Percentiles rank a stretch among this genome's conserved stretches.
Conservation (phyloP, 2,797 vertebrate genomes). For the Myiotriccus ornatus region DNA sequence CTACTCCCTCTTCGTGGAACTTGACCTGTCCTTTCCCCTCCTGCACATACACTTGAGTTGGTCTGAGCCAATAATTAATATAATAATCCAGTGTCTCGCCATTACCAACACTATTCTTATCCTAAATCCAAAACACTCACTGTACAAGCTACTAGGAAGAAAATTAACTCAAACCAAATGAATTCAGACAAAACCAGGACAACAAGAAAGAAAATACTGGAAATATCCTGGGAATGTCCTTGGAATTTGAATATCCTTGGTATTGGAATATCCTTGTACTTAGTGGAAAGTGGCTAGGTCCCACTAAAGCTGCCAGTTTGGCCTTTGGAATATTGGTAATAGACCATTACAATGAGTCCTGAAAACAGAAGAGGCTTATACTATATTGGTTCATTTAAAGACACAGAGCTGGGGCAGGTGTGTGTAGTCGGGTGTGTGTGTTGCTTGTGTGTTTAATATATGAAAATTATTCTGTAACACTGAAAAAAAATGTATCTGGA, state of each 20-base stretch:
- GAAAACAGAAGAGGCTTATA: not conserved
- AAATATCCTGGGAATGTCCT: not conserved
- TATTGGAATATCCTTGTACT: not conserved
- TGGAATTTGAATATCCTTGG: not conserved
- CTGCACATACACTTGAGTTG: not conserved
- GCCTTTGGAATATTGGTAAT: not conserved
- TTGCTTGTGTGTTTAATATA: not conserved
- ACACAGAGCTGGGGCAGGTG: not conserved
- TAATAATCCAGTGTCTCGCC: not conserved
- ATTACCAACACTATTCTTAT: not conserved
- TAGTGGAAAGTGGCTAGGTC: not conserved
- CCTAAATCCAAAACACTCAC: not conserved
- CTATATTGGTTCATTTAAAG: not conserved
- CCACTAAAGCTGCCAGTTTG: not conserved
- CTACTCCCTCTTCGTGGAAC: not conserved
- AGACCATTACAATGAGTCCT: not conserved
- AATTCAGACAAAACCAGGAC: not conserved
- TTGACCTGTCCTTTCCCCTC: not conserved
- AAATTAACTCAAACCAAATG: not conserved
- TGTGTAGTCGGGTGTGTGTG: not conserved
- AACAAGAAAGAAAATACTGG: not conserved
- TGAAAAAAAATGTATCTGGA: not conserved
- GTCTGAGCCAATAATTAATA: not conserved
- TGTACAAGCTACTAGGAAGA: not conserved
- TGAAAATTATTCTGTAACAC: not conserved